These are phyloP conservation scores for Centruroides sculpturatus DNA, from an alignment of 1,140 invertebrate species.

Conservation along the genomic window DNA sequence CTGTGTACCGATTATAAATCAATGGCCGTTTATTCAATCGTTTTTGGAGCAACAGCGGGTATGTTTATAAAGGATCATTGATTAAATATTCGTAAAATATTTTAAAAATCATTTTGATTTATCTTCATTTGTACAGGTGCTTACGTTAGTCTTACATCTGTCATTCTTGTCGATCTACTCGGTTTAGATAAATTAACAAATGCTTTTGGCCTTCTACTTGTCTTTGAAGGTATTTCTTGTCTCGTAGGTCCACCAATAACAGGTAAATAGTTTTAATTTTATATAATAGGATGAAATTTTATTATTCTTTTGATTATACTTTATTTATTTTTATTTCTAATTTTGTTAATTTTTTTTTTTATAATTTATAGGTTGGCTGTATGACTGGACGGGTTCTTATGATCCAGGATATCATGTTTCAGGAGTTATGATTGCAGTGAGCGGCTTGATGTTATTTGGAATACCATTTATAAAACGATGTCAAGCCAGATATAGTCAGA, in stretches of 20 bases:
- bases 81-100: background rate
- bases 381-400: constrained; percentile 59
- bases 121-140: constrained; percentile 25
- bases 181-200: constrained; percentile 32
- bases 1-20: constrained; percentile 50
- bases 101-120: background rate
- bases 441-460: constrained; percentile 70
- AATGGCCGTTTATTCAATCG: constrained; percentile 56
- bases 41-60: constrained; percentile 70
- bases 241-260: constrained; percentile 31
- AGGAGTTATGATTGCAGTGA: constrained; percentile 63
- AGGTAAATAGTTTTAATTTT: constrained; percentile 45
- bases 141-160: constrained; percentile 34
- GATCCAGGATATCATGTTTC: constrained; percentile 66
- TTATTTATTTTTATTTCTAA: too few relatives aligned
- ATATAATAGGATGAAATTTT: too few relatives aligned
- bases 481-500: too few relatives aligned
- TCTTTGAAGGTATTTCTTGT: constrained; percentile 33
- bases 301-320: too few relatives aligned
- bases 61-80: background rate
- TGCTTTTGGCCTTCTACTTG: constrained; percentile 31
- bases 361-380: constrained; percentile 54
- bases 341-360: too few relatives aligned
- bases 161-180: constrained; percentile 23
- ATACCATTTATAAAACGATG: background rate